These are phyloP conservation scores for Alouatta palliata DNA, from an alignment of 2,113 vertebrate genomes.

Conservation along the genomic window DNA sequence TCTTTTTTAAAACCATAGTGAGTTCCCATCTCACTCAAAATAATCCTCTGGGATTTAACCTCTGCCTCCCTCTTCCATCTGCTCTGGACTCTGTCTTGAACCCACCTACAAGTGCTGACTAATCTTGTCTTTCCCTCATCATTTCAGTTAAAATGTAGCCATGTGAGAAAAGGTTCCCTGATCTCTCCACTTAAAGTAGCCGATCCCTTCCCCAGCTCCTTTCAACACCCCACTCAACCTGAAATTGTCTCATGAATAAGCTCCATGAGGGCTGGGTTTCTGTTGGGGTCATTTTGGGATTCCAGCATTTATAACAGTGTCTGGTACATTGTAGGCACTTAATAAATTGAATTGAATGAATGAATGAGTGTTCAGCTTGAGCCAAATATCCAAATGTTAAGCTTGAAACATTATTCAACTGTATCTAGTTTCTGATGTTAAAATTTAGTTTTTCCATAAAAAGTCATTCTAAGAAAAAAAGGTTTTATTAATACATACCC, in stretches of 20 bases:
- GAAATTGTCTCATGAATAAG: background rate
- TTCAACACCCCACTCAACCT: background rate
- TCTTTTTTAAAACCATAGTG: background rate
- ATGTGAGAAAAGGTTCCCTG: background rate
- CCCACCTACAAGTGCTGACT: background rate
- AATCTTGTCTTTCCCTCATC: background rate
- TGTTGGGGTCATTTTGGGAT: background rate
- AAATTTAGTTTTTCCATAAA: slow-evolving; percentile 8
- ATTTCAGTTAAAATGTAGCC: background rate
- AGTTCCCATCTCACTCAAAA: background rate
- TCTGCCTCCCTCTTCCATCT: background rate
- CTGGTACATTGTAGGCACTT: background rate
- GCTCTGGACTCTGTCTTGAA: background rate
- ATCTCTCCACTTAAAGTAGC: background rate
- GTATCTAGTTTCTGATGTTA: background rate
- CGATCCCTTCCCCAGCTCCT: background rate
- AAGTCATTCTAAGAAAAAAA: background rate
- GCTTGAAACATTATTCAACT: background rate
- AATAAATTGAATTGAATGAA: background rate
- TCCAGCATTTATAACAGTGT: background rate
- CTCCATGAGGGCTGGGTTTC: background rate
- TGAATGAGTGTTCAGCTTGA: background rate
- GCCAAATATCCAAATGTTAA: background rate
- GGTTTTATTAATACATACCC: background rate
- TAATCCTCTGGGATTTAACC: background rate